These are phyloP conservation scores for Drosophila quinaria DNA, from an alignment of 2,888 invertebrate genomes.

Conservation along the genomic window DNA sequence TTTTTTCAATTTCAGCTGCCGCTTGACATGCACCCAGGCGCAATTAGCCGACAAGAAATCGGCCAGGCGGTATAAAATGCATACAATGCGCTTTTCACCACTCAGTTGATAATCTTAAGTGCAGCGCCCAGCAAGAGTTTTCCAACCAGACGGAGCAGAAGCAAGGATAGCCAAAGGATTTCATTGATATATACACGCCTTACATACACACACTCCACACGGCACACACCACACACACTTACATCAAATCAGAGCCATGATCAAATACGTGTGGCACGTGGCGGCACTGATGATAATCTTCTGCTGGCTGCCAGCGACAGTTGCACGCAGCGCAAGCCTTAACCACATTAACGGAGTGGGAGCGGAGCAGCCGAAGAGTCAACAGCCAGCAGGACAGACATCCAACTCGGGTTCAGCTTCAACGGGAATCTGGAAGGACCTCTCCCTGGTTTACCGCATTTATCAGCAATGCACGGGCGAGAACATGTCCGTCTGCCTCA, in stretches of 20 bases:
- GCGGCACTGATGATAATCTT: conserved; percentile 73
- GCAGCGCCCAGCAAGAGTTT: conserved; percentile 57
- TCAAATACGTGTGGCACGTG: conserved; percentile 81
- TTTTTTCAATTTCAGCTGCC: conserved; percentile 59
- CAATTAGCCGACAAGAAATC: conserved; percentile 61
- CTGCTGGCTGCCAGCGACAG: conserved; percentile 64
- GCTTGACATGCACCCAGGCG: conserved; percentile 71
- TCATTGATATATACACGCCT: conserved; percentile 12
- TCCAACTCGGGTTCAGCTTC: conserved; percentile 24
- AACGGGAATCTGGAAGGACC: conserved; percentile 86
- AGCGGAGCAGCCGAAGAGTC: conserved; percentile 32
- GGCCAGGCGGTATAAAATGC: conserved; percentile 80
- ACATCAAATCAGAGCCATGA: conserved; percentile 61
- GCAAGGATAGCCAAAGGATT: conserved; percentile 52
- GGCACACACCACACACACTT: conserved; percentile 26
- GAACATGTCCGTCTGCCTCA: conserved; percentile 90
- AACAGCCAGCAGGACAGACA: conserved; percentile 24
- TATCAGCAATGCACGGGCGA: conserved; percentile 92
- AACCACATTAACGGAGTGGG: conserved; percentile 68
- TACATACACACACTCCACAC: conserved; percentile 19
- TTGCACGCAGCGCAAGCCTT: conserved; percentile 73
- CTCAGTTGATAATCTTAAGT: conserved; percentile 77
- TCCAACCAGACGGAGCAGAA: conserved; percentile 37
- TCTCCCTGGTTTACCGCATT: conserved; percentile 91
- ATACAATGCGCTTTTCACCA: conserved; percentile 70